Conservation (phyloP, 2,888 invertebrate genomes). For the Morpho helenor region DNA sequence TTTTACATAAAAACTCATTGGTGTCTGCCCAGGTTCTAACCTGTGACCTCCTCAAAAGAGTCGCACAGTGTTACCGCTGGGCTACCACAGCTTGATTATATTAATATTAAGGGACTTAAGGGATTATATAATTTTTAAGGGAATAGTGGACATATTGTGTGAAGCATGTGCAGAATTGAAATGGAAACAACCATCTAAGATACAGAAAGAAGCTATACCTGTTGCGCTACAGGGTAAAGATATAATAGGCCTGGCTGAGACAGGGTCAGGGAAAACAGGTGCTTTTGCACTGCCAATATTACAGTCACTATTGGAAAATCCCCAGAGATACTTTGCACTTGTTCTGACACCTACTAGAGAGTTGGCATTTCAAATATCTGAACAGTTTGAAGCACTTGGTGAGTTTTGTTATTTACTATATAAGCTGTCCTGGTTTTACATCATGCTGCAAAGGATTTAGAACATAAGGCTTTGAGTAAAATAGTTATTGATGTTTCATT, state of each 20-base stretch:
- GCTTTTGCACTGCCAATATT: constrained; percentile 98
- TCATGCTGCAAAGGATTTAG: too few relatives aligned
- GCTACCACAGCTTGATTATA: too few relatives aligned
- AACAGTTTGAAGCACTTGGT: constrained; percentile 98
- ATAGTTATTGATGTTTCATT: too few relatives aligned
- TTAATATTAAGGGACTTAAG: constrained; percentile 20
- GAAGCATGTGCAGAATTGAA: constrained; percentile 95
- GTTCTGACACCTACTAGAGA: constrained; percentile 98
- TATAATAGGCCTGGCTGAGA: constrained; percentile 83
- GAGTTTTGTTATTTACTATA: constrained; percentile 29
- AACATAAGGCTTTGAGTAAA: too few relatives aligned
- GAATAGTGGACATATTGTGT: constrained; percentile 92
- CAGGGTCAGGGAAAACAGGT: constrained; percentile 97
- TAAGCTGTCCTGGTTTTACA: too few relatives aligned
- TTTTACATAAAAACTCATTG: too few relatives aligned
- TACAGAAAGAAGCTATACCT: constrained; percentile 96
- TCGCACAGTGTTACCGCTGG: too few relatives aligned
- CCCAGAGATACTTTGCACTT: constrained; percentile 95
- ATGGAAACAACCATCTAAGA: constrained; percentile 97
- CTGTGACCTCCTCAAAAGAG: too few relatives aligned
- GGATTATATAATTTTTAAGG: constrained; percentile 76
- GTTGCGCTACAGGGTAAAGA: constrained; percentile 92
- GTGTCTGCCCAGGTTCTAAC: too few relatives aligned
- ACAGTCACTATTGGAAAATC: constrained; percentile 92
- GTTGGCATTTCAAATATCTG: constrained; percentile 98